phyloP scores from a whole-genome alignment of 1,140 invertebrate genomes.

The Drosophila parabipectinata region DNA sequence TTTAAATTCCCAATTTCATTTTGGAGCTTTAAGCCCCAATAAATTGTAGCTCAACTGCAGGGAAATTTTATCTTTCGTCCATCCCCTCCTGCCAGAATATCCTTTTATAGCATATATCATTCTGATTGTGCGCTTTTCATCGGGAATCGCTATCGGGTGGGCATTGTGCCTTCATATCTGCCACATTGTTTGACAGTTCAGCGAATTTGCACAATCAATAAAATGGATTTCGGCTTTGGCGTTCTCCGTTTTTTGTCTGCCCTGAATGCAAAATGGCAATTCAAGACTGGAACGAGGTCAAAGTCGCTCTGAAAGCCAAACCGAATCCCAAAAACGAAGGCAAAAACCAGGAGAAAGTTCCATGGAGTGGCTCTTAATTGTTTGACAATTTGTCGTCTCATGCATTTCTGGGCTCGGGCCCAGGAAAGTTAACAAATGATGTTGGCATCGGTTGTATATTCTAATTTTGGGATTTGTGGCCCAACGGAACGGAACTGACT shows the following conservation, averaged over 20 bases:
- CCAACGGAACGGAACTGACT: conserved; percentile 2
- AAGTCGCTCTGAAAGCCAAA: background rate
- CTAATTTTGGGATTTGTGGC: conserved; percentile 2
- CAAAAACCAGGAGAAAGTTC: background rate
- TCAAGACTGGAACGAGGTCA: conserved; percentile 19
- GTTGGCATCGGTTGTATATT: conserved; percentile 20
- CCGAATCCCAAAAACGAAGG: background rate
- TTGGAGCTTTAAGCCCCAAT: conserved; percentile 27
- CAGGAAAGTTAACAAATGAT: conserved; percentile 39
- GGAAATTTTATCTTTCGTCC: conserved; percentile 7
- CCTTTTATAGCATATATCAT: conserved; percentile 27
- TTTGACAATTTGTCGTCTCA: conserved; percentile 68
- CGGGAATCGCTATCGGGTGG: conserved; percentile 2
- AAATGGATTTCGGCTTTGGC: conserved; percentile 52
- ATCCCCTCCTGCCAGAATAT: background rate
- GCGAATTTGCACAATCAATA: conserved; percentile 71
- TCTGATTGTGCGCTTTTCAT: conserved; percentile 31
- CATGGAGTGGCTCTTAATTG: conserved; percentile 61
- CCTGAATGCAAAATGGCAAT: conserved; percentile 41
- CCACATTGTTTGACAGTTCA: conserved; percentile 65
- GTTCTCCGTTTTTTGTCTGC: conserved; percentile 28
- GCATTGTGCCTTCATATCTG: conserved; percentile 60
- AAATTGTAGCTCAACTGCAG: conserved; percentile 22
- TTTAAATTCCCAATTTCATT: background rate
- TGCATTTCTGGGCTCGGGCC: conserved; percentile 34